These are phyloP conservation scores for Sesia apiformis DNA, from an alignment of 2,888 invertebrate species.

Conservation along the genomic window DNA sequence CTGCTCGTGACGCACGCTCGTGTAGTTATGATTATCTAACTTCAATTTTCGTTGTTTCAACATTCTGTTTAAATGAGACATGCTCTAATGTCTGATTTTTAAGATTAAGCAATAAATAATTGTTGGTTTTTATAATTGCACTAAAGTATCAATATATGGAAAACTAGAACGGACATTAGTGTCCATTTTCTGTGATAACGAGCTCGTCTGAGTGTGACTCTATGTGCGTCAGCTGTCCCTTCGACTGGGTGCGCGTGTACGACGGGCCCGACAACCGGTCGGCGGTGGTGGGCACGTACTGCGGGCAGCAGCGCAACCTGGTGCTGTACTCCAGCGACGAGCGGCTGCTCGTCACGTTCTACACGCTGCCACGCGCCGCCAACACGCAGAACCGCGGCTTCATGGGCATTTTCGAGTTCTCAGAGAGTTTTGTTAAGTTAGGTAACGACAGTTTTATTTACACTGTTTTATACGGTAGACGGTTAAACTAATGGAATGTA, in stretches of 20 bases:
- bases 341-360: slow-evolving; percentile 92
- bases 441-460: slow-evolving; percentile 73
- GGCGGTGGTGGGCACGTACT: slow-evolving; percentile 96
- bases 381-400: slow-evolving; percentile 98
- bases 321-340: slow-evolving; percentile 96
- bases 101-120: no score
- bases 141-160: no score
- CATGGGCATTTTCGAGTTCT: slow-evolving; percentile 98
- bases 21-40: no score
- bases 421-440: slow-evolving; percentile 98
- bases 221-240: slow-evolving; percentile 87
- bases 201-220: not conserved
- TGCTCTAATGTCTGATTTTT: no score
- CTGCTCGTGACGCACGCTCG: no score
- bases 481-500: no score
- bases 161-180: no score
- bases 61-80: no score
- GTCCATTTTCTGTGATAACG: no score
- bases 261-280: slow-evolving; percentile 93
- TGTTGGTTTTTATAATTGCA: no score
- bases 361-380: slow-evolving; percentile 91
- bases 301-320: slow-evolving; percentile 96
- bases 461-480: no score
- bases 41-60: no score
- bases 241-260: slow-evolving; percentile 97